Percentiles rank a stretch among this genome's conserved stretches.
These are phyloP conservation scores for Drosophila lutescens DNA, from an alignment of 2,888 invertebrate genomes.

Conservation along the genomic window DNA sequence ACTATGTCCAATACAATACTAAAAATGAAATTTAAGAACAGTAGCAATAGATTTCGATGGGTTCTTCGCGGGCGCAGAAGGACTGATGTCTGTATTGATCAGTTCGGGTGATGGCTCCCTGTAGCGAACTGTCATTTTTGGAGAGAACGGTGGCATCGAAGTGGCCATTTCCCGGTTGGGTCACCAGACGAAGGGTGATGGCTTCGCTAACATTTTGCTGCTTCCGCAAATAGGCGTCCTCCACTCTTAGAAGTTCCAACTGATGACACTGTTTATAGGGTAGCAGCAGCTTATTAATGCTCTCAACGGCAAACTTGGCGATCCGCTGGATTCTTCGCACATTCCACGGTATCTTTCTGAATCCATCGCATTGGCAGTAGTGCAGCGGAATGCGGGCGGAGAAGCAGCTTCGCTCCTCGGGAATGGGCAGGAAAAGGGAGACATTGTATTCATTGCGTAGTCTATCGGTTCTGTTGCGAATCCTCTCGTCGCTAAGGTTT, in stretches of 20 bases:
- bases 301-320: conserved; percentile 4
- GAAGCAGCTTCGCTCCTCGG: conserved; percentile 20
- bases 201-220: neutral
- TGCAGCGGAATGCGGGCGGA: conserved; percentile 21
- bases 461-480: neutral
- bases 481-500: conserved; percentile 4
- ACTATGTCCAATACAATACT: too few species aligned
- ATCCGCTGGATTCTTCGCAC: neutral
- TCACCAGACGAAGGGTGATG: conserved; percentile 22
- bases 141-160: conserved; percentile 20
- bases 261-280: conserved; percentile 9
- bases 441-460: conserved; percentile 15
- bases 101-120: conserved; percentile 12
- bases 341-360: conserved; percentile 1
- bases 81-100: conserved; percentile 19
- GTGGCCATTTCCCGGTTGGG: conserved; percentile 13
- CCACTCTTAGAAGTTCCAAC: conserved; percentile 4
- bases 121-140: neutral
- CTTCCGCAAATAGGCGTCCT: conserved; percentile 13
- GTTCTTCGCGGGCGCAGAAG: neutral
- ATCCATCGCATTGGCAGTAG: conserved; percentile 14
- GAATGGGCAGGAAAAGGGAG: conserved; percentile 26
- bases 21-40: conserved; percentile 6
- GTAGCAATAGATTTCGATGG: conserved; percentile 22
- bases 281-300: conserved; percentile 4